Conservation (phyloP, 2,888 invertebrate species). For the Caenorhabditis sp. region DNA sequence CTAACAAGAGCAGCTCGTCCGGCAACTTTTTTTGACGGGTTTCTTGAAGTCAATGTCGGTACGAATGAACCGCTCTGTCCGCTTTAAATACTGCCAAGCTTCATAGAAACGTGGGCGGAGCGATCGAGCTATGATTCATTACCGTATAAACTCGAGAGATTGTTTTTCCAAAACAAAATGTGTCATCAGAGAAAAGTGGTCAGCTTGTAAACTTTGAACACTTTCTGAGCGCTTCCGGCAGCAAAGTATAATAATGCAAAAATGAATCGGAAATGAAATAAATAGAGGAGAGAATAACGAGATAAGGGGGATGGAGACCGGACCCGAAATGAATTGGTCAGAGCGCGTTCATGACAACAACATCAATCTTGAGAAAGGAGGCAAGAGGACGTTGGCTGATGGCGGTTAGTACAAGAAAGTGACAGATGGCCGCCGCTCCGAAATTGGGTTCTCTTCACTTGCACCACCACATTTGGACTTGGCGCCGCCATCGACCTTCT, state of each 20-base stretch:
- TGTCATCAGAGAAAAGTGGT: too few relatives aligned
- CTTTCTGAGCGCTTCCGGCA: too few relatives aligned
- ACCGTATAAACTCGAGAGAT: too few relatives aligned
- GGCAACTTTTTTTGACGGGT: too few relatives aligned
- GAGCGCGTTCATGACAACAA: constrained; percentile 44
- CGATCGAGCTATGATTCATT: too few relatives aligned
- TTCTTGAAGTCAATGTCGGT: too few relatives aligned
- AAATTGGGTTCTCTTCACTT: constrained; percentile 51
- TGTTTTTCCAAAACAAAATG: too few relatives aligned
- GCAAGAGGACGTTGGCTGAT: not conserved
- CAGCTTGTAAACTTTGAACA: too few relatives aligned
- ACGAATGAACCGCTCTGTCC: too few relatives aligned
- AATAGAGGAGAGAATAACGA: not conserved
- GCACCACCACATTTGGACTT: constrained; percentile 33
- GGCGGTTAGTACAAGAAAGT: constrained; percentile 39
- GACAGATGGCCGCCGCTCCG: constrained; percentile 60
- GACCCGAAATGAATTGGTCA: constrained; percentile 12
- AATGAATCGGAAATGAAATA: constrained; percentile 6
- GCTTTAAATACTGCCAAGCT: too few relatives aligned
- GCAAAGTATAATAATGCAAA: not conserved
- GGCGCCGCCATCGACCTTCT: constrained; percentile 33
- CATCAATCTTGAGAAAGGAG: constrained; percentile 51
- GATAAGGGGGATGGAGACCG: not conserved
- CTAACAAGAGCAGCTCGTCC: not conserved
- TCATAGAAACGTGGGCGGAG: too few relatives aligned